Percentiles rank a stretch among this genome's conserved stretches.
Conservation (phyloP, 2,113 vertebrate genomes). For the Copsychus sechellarum region DNA sequence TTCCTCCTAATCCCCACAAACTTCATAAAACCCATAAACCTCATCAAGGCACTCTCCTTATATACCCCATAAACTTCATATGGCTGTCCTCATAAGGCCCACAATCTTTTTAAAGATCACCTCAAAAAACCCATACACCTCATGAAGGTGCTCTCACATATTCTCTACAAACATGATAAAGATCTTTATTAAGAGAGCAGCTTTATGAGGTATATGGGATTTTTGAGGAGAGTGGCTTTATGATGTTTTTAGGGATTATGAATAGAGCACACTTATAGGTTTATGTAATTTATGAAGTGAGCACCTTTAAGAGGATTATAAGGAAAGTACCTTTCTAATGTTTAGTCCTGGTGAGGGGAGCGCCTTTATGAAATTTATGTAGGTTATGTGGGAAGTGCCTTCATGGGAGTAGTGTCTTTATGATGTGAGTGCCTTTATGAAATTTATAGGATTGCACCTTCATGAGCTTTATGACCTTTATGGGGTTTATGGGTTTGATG, state of each 20-base stretch:
- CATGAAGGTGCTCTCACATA: neutral
- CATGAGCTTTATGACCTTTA: neutral
- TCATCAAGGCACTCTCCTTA: neutral
- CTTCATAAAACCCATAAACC: neutral
- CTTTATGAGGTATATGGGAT: neutral
- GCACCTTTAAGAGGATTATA: neutral
- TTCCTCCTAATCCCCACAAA: neutral
- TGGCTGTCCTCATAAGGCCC: rapidly evolving
- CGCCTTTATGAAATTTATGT: neutral
- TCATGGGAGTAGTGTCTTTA: neutral
- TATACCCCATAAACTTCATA: neutral
- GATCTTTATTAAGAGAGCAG: neutral
- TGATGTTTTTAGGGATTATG: neutral
- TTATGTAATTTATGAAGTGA: neutral
- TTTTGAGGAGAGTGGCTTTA: neutral
- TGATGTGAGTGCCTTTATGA: rapidly evolving
- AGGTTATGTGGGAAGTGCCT: neutral
- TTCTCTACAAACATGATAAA: neutral
- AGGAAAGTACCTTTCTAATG: neutral
- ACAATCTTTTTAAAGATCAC: neutral
- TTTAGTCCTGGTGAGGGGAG: neutral
- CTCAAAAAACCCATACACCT: neutral
- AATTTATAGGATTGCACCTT: neutral
- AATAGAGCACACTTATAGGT: neutral
- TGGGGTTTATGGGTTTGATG: neutral